These are phyloP conservation scores for Saccopteryx bilineata DNA, from an alignment of 2,113 vertebrate species.

Conservation along the genomic window DNA sequence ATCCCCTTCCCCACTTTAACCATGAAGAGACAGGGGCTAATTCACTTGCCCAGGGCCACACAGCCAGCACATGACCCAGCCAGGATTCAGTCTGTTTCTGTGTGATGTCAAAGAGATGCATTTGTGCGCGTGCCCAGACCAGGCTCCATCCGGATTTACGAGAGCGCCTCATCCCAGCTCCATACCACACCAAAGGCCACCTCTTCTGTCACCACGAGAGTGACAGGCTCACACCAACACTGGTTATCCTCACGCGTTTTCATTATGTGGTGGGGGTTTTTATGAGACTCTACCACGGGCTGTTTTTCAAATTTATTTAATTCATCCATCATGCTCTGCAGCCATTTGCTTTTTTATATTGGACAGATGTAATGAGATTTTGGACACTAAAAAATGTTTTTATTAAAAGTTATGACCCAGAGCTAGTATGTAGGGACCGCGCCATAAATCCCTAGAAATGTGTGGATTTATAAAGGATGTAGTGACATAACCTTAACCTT, in stretches of 20 bases:
- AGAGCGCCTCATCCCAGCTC: background rate
- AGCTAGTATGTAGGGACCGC: conserved; percentile 79
- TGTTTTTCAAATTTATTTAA: conserved; percentile 86
- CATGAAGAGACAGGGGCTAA: background rate
- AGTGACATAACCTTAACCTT: conserved; percentile 74
- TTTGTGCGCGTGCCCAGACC: background rate
- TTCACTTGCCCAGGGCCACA: background rate
- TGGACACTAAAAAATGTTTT: conserved; percentile 87
- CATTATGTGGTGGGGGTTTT: conserved; percentile 79
- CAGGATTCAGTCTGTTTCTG: background rate
- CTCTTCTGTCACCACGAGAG: conserved; percentile 60
- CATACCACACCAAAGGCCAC: conserved; percentile 33
- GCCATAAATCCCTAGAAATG: conserved; percentile 82
- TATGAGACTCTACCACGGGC: conserved; percentile 78
- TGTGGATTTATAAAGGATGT: conserved; percentile 78
- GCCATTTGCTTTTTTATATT: conserved; percentile 85
- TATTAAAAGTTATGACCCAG: conserved; percentile 86
- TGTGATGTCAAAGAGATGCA: background rate
- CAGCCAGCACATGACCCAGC: fast-evolving
- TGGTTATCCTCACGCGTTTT: conserved; percentile 63
- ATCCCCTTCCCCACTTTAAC: background rate
- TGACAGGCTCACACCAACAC: background rate
- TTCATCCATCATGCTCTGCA: conserved; percentile 84
- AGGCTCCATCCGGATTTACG: background rate
- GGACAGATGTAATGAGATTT: conserved; percentile 86